Conservation (phyloP, 1,140 invertebrate genomes). For the Myzus persicae region DNA sequence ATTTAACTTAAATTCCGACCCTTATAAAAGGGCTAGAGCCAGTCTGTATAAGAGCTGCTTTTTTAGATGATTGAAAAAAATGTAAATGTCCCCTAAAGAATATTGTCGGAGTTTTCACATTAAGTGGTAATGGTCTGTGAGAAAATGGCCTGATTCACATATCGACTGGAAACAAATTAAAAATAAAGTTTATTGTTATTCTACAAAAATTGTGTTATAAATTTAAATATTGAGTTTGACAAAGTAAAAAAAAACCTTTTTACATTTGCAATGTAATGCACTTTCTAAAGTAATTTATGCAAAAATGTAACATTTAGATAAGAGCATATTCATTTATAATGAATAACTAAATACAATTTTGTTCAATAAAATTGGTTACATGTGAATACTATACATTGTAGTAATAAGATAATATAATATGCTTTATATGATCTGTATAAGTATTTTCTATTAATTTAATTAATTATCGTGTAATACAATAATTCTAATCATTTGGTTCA, state of each 20-base stretch:
- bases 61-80: background rate
- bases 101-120: background rate
- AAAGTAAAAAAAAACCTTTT: background rate
- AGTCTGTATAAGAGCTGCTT: background rate
- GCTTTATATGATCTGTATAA: too few relatives aligned
- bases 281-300: too few relatives aligned
- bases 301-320: background rate
- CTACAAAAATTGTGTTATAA: background rate
- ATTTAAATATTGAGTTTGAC: background rate
- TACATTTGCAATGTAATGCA: too few relatives aligned
- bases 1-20: background rate
- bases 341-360: background rate
- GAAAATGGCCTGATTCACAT: background rate
- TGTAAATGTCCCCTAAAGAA: background rate
- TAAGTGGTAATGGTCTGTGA: background rate
- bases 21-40: too few relatives aligned
- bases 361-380: background rate
- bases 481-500: too few relatives aligned
- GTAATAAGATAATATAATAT: too few relatives aligned
- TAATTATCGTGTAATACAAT: background rate
- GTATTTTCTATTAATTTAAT: background rate
- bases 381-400: too few relatives aligned
- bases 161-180: background rate
- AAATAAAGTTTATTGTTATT: background rate
- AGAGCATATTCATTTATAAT: background rate